Base-by-base conservation (phyloP, 2,888 invertebrate genomes). In the Andricus quercusramuli region DNA sequence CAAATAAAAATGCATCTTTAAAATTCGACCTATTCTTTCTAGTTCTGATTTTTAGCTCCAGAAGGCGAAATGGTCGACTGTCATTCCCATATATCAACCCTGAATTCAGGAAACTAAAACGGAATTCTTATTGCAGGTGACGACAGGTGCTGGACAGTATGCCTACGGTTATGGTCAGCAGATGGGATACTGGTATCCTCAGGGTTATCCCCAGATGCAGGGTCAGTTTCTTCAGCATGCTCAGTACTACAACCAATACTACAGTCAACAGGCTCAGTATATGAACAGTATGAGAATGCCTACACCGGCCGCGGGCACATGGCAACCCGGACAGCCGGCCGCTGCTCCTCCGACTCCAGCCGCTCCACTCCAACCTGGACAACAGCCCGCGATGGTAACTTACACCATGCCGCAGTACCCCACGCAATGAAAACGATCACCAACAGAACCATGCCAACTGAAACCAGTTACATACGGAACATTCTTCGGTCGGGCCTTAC, bases 121-220 rank as follows among this genome's bases (percentile, higher is more conserved):
- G 17, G 3, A 74, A 56, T 51, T 62, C 41, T 79, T 76, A n/a
- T 62, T 78, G 88, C 93, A 94, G 92, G 93, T 93, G 86, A 94
- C 94, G 85, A 95, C 95, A 85, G 96, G 96, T 89, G 94, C 95
- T 80, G 94, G 95, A 86, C 97, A 97, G 90, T 98, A 98, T 92
- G 96, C 97, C 1, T 98, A 98, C 92, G 96, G 96, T 70, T 97
- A 97, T 91, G 97, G 97, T 86, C 96, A 96, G 92, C 97, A 97
- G 91, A 96, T 97, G 96, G 95, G 97, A 85, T 98, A 98, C 93
- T 98, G 98, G 98, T 98, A 98, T 93, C 96, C 97, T 79, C 96
- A 97, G 94, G 95, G 95, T 76, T 96, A 96, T 91, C 95, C 95
- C 86, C 94, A 96, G 91, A 95, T 97, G 95, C 97, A 96, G 92